Percentiles rank a stretch among this genome's conserved stretches.
These are phyloP conservation scores for Dynastes tityus DNA, from an alignment of 2,888 invertebrate species.

Conservation along the genomic window DNA sequence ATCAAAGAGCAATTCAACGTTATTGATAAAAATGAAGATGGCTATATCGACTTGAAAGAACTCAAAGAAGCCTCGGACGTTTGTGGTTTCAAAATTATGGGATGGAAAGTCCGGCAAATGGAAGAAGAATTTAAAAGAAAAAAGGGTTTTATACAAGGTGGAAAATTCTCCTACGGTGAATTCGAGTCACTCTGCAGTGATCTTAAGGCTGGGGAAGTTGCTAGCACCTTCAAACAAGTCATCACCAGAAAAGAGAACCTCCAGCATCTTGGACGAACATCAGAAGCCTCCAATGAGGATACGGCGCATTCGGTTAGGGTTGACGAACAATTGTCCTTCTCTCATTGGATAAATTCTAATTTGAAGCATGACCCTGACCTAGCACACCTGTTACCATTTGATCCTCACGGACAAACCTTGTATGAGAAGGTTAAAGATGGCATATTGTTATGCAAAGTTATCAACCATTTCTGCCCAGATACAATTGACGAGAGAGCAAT, in stretches of 20 bases:
- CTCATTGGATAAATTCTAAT: conserved; percentile 98
- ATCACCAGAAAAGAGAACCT: conserved; percentile 94
- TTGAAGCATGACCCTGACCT: conserved; percentile 92
- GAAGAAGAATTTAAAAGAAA: conserved; percentile 85
- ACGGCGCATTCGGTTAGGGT: conserved; percentile 96
- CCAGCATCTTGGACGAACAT: conserved; percentile 93
- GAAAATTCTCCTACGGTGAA: conserved; percentile 89
- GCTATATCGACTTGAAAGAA: conserved; percentile 92
- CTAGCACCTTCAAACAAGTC: conserved; percentile 93
- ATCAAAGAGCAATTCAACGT: conserved; percentile 84
- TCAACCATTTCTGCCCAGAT: conserved; percentile 99
- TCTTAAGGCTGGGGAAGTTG: conserved; percentile 91
- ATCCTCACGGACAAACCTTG: conserved; percentile 90
- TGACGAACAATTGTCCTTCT: conserved; percentile 97
- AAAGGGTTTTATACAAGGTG: conserved; percentile 77
- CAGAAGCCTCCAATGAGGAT: conserved; percentile 94
- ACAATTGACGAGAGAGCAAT: conserved; percentile 99
- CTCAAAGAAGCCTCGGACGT: conserved; percentile 92
- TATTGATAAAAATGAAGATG: conserved; percentile 93
- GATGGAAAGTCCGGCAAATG: conserved; percentile 90
- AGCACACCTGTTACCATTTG: conserved; percentile 91
- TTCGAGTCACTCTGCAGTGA: conserved; percentile 93
- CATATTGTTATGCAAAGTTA: conserved; percentile 96
- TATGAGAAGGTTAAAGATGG: conserved; percentile 97
- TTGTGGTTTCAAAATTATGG: conserved; percentile 95